Percentiles rank a stretch among this genome's conserved stretches.
phyloP scores from a whole-genome alignment of 2,888 invertebrate genomes.

The Hoplodrina blanda region DNA sequence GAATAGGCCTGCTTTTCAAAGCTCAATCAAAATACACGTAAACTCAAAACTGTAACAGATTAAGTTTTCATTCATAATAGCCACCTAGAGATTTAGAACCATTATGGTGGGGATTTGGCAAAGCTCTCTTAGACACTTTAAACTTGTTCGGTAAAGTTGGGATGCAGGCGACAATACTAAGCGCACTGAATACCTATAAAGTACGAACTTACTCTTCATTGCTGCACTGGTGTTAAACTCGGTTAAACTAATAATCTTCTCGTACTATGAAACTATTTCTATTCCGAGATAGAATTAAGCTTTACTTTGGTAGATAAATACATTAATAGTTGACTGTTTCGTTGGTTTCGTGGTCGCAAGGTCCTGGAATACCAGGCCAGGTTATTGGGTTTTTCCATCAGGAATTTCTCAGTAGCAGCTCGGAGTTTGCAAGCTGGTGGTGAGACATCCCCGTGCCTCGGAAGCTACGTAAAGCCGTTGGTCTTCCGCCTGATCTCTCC shows the following conservation, averaged over 20 bases:
- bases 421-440: too few species aligned
- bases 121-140: conserved; percentile 30
- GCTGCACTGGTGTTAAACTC: conserved; percentile 14
- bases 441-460: too few species aligned
- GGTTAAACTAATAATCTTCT: conserved; percentile 30
- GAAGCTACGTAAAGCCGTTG: too few species aligned
- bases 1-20: too few species aligned
- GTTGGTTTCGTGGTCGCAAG: background rate
- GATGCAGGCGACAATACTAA: conserved; percentile 21
- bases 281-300: conserved; percentile 13
- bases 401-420: too few species aligned
- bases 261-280: conserved; percentile 9
- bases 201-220: conserved; percentile 44
- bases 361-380: too few species aligned
- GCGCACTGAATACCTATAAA: conserved; percentile 33
- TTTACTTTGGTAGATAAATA: conserved; percentile 5
- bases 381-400: too few species aligned
- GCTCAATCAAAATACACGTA: background rate
- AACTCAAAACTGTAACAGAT: background rate
- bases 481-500: too few species aligned
- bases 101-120: conserved; percentile 31
- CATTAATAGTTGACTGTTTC: background rate
- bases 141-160: conserved; percentile 37
- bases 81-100: conserved; percentile 24
- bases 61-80: conserved; percentile 19